Evolutionary conservation across 2,113 vertebrate species (phyloP).

Genomic region (Nannospalax galili): DNA sequence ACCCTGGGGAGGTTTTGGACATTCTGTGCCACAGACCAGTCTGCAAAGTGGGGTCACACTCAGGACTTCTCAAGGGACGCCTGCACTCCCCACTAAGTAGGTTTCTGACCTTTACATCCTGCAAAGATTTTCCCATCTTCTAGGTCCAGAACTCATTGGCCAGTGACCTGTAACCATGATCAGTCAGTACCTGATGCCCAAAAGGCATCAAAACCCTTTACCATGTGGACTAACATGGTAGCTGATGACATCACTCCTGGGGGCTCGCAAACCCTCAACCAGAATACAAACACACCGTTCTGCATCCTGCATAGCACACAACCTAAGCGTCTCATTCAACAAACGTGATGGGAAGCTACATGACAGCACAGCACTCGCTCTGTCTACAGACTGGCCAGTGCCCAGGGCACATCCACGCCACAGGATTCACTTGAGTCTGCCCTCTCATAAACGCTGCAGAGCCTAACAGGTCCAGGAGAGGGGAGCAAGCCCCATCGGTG

Average conservation of each 20-base stretch:
- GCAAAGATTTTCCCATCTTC: constrained; percentile 1
- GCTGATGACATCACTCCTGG: background rate
- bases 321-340: background rate
- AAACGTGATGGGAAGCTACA: background rate
- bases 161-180: background rate
- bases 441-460: constrained; percentile 26
- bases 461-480: constrained; percentile 15
- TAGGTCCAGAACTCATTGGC: background rate
- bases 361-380: background rate
- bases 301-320: background rate
- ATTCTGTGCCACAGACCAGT: background rate
- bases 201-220: background rate
- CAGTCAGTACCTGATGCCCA: background rate
- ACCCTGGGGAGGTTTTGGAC: background rate
- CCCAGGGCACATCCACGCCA: background rate
- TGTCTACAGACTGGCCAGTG: background rate
- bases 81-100: background rate
- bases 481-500: background rate
- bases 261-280: background rate
- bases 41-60: background rate
- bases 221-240: background rate
- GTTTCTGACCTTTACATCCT: background rate
- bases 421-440: background rate
- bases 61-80: background rate
- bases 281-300: background rate